Evolutionary conservation across 1,140 invertebrate species (phyloP), one percentile per base, ranked within the genome.

Genomic region (Cherax quadricarinatus): DNA sequence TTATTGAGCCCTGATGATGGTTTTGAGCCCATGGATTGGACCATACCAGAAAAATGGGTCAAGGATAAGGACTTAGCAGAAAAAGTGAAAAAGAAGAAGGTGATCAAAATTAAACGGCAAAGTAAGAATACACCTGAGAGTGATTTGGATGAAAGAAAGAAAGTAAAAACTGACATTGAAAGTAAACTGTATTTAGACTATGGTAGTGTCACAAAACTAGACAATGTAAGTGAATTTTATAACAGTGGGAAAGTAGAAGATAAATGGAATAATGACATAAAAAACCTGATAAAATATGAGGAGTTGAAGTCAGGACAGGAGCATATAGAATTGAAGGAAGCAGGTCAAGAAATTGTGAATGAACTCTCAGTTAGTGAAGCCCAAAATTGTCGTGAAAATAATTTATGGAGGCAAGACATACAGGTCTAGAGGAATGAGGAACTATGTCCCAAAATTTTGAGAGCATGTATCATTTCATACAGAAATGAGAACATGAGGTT

Each of bases 11-110:
- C 80, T n/a, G 14, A 82, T 4, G 18, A 82, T 51, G 93, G 86
- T 30, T 88, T 91, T 91, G 86, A 91, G 14, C 93, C 91, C 24
- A 92, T 94, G 41, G 93, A 93, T 51, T 93, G 89, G 93, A 93
- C 92, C 9, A 93, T 93, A 79, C 92, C 82, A 62, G 89, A 91
- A 60, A 73, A 86, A 51, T 93, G 93, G 92, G 87, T 93, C 10
- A 86, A 86, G 57, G 89, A 92, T 53, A 86, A 89, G 57, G 86
- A 86, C 14, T 75, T 94, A 16, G 78, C 66, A 51, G 80, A 93
- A 57, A 92, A 88, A 85, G 86, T 89, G 21, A 88, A 91, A 73
- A 21, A 30, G 0, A 87, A 75, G 51, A 78, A 79, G 73, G 70
- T 78, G 18, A 87, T 78, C 41, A 62, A 51, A 48, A 83, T 70